phyloP scores from a whole-genome alignment of 2,888 invertebrate genomes.

The Zygaena filipendulae region DNA sequence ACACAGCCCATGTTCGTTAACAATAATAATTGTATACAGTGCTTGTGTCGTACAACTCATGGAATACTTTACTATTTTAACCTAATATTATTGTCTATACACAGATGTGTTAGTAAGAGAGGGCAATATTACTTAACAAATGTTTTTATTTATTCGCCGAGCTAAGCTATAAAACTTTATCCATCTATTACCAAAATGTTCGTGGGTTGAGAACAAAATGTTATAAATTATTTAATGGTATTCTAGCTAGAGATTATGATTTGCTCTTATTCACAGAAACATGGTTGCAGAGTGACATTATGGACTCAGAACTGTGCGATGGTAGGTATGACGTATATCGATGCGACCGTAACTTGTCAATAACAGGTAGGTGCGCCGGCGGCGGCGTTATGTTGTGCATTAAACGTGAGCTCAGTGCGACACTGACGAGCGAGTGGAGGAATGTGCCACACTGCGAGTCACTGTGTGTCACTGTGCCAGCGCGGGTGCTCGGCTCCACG shows the following conservation, averaged over 20 bases:
- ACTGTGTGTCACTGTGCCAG: constrained; percentile 3
- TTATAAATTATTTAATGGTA: constrained; percentile 4
- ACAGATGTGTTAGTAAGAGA: too few species aligned
- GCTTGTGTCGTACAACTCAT: too few species aligned
- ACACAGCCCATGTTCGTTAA: too few species aligned
- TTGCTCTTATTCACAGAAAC: constrained; percentile 4
- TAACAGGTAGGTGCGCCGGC: constrained; percentile 1
- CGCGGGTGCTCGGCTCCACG: not conserved
- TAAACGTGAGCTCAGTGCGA: too few species aligned
- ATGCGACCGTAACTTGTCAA: constrained; percentile 1
- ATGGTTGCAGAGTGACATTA: constrained; percentile 5
- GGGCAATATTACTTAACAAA: too few species aligned
- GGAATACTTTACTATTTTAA: too few species aligned
- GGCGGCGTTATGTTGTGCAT: constrained; percentile 6
- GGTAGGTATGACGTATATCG: constrained; percentile 4
- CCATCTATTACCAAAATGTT: constrained; percentile 6
- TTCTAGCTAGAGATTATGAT: constrained; percentile 4
- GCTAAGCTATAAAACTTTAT: too few species aligned
- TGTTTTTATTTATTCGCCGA: too few species aligned
- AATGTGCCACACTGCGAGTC: constrained; percentile 1
- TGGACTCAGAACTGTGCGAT: constrained; percentile 4
- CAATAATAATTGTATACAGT: too few species aligned
- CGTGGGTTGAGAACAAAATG: constrained; percentile 6
- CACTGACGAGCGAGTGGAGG: not conserved
- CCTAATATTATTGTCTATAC: too few species aligned